These are phyloP conservation scores for Caerostris extrusa DNA, from an alignment of 1,140 invertebrate genomes.

Conservation along the genomic window DNA sequence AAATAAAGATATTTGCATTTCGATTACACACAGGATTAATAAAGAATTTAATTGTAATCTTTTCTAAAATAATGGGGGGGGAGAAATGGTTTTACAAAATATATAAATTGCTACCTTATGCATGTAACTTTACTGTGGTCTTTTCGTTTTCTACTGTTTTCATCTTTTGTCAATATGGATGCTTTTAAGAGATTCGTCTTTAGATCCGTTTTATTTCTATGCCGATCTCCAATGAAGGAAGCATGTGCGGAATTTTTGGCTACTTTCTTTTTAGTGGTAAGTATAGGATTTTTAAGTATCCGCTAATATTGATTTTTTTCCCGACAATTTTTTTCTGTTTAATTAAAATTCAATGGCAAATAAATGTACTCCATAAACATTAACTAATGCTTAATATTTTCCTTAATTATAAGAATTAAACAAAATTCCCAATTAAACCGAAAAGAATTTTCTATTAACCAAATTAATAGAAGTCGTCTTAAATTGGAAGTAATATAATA, in stretches of 20 bases:
- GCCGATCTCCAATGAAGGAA: constrained; percentile 19
- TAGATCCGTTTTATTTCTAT: neutral
- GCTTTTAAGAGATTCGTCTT: neutral
- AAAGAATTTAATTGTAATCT: neutral
- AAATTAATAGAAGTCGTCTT: too few relatives aligned
- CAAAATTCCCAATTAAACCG: too few relatives aligned
- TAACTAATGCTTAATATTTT: too few relatives aligned
- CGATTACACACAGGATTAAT: too few relatives aligned
- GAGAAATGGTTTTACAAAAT: neutral
- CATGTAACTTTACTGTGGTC: neutral
- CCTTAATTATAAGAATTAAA: too few relatives aligned
- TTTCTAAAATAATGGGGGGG: neutral
- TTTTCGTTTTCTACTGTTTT: neutral
- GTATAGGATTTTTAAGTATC: neutral
- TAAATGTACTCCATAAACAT: too few relatives aligned
- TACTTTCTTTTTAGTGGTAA: constrained; percentile 24
- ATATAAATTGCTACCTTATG: neutral
- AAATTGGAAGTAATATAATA: too few relatives aligned
- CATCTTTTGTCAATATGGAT: neutral
- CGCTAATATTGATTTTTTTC: neutral
- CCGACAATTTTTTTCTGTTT: neutral
- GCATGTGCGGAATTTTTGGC: constrained; percentile 22
- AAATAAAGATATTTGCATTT: too few relatives aligned
- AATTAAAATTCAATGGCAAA: too few relatives aligned
- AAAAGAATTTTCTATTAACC: too few relatives aligned